These are phyloP conservation scores for Dipodomys ordii DNA, from an alignment of 2,113 vertebrate genomes.

Conservation along the genomic window DNA sequence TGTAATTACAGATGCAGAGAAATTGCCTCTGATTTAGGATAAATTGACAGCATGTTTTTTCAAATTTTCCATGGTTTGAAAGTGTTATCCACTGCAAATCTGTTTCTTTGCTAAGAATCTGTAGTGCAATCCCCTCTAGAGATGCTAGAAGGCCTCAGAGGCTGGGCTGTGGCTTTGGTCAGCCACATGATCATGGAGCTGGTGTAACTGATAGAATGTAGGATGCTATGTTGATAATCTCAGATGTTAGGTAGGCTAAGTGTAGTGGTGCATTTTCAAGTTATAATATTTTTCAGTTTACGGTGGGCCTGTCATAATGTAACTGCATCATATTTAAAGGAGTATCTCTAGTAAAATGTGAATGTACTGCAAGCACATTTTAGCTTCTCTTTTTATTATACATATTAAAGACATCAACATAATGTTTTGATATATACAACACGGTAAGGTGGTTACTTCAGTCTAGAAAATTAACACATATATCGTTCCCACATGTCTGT, in stretches of 20 bases:
- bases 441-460: too few relatives aligned
- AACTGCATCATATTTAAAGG: neutral
- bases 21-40: neutral
- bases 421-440: neutral
- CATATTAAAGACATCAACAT: neutral
- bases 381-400: neutral
- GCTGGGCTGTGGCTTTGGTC: neutral
- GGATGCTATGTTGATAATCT: neutral
- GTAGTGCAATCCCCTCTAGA: neutral
- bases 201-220: neutral
- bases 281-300: neutral
- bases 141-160: neutral
- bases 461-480: too few relatives aligned
- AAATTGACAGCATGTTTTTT: neutral
- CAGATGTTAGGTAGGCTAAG: too few relatives aligned
- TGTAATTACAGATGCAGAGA: neutral
- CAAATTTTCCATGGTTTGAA: neutral
- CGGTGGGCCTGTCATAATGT: neutral
- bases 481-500: too few relatives aligned
- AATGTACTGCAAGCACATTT: neutral
- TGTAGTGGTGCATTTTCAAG: neutral
- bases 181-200: too few relatives aligned
- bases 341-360: neutral
- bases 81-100: neutral
- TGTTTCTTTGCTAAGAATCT: neutral